A percentile compares a stretch with the other conserved stretches of the same genome.
These are phyloP conservation scores for Protaetia brevitarsis DNA, from an alignment of 1,140 invertebrate genomes.

Conservation along the genomic window DNA sequence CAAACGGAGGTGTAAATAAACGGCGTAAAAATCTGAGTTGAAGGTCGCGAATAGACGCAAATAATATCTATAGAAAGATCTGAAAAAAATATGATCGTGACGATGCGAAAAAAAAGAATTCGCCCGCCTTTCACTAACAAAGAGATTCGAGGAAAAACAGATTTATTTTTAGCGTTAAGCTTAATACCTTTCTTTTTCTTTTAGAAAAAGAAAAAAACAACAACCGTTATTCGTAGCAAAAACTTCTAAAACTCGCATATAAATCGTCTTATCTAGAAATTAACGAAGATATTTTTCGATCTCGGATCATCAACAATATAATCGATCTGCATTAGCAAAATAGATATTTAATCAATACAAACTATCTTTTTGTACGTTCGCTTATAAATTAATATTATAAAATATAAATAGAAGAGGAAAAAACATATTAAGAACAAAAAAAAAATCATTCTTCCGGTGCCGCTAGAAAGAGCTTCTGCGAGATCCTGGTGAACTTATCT, in stretches of 20 bases:
- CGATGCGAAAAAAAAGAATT: not conserved
- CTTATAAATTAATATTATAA: not conserved
- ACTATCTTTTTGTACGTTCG: not conserved
- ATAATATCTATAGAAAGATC: not conserved
- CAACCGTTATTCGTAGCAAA: no score
- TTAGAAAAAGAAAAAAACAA: no score
- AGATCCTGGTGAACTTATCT: slow-evolving; percentile 60
- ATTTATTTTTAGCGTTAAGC: not conserved
- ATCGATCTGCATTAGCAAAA: not conserved
- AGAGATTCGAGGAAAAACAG: not conserved
- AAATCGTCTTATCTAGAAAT: not conserved
- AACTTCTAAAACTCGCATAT: no score
- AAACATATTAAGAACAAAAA: not conserved
- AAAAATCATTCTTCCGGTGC: slow-evolving; percentile 65
- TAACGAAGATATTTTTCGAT: not conserved
- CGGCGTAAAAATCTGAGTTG: no score
- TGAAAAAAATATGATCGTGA: not conserved
- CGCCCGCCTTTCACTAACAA: not conserved
- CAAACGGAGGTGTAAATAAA: no score
- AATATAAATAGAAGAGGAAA: not conserved
- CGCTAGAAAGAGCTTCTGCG: slow-evolving; percentile 74
- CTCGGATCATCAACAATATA: not conserved
- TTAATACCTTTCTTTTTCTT: no score
- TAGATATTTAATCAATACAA: not conserved
- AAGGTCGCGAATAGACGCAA: not conserved